These are phyloP conservation scores for Stramonita haemastoma DNA, from an alignment of 2,888 invertebrate species.

Conservation along the genomic window DNA sequence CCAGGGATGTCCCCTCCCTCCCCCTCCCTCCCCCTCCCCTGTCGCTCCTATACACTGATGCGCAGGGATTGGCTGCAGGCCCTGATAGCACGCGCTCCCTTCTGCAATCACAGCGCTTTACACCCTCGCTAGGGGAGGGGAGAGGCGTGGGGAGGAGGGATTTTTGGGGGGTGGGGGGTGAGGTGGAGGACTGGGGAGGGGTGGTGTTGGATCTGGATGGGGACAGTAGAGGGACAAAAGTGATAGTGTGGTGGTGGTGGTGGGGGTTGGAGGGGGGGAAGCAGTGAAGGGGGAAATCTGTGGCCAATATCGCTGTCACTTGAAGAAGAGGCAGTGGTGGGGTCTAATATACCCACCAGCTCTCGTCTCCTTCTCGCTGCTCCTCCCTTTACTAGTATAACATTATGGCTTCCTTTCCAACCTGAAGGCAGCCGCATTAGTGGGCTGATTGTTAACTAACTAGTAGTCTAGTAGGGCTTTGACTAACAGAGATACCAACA, in stretches of 20 bases:
- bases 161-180: background rate
- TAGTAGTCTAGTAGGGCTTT: too few species aligned
- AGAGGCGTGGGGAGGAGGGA: background rate
- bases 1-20: background rate
- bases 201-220: background rate
- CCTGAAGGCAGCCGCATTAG: too few species aligned
- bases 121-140: background rate
- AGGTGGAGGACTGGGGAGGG: background rate
- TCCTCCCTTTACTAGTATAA: background rate
- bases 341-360: background rate
- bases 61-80: conserved; percentile 37
- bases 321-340: background rate
- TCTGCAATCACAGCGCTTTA: conserved; percentile 41
- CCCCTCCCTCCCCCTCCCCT: background rate
- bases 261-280: background rate
- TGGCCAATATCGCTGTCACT: conserved; percentile 18
- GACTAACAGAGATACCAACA: too few species aligned
- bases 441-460: too few species aligned
- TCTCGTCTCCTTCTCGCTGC: background rate
- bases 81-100: conserved; percentile 32
- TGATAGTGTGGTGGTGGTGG: background rate
- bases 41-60: conserved; percentile 34
- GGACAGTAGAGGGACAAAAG: conserved; percentile 21
- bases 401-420: too few species aligned
- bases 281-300: conserved; percentile 12